Base-by-base conservation (phyloP, 2,888 invertebrate species). In the Hydraecia micacea region DNA sequence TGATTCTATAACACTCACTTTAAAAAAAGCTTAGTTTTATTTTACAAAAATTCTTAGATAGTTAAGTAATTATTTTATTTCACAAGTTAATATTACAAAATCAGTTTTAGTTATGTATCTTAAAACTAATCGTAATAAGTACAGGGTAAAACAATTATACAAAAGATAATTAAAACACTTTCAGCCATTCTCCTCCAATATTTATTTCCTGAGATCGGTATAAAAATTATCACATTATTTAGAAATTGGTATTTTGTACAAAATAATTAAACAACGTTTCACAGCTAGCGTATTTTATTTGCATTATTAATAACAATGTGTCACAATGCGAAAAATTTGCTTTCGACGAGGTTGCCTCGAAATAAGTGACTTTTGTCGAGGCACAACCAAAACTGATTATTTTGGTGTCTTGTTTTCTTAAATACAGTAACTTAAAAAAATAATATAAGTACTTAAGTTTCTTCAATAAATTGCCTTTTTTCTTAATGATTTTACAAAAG, bases 161-260 rank as follows among this genome's bases (percentile, higher is more conserved):
- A 84, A 74, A 84, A 81, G 52, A 77, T 32, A 88, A 90, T 88
- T 69, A 89, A 90, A 89, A 89, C 84, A 87, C 85, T 82, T 52
- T 74, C 75, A 84, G 79, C 73, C 77, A 85, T 79, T 77, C 58
- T 71, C 69, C 65, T 81, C 73, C 80, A 80, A 75, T 73, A 77
- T 87, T 90, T 90, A 84, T 89, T 90, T 90, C 78, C 76, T 85
- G 89, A 90, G 90, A 89, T 88, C 86, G 79, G 72, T 87, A 73
- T 69, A 79, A 79, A 84, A 85, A 67, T 46, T 83, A 86, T 84
- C 86, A 85, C 85, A 86, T 77, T 75, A 73, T 79, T 72, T 69
- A 74, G 72, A 71, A 69, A 74, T 69, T 80, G 84, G 80, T 85
- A 77, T 82, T 81, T 79, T 80, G 84, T 86, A 84, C 73, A 85